Evolutionary conservation across 2,113 vertebrate genomes (phyloP), one percentile per base, ranked within the genome.

Genomic region (Elephantulus edwardii): DNA sequence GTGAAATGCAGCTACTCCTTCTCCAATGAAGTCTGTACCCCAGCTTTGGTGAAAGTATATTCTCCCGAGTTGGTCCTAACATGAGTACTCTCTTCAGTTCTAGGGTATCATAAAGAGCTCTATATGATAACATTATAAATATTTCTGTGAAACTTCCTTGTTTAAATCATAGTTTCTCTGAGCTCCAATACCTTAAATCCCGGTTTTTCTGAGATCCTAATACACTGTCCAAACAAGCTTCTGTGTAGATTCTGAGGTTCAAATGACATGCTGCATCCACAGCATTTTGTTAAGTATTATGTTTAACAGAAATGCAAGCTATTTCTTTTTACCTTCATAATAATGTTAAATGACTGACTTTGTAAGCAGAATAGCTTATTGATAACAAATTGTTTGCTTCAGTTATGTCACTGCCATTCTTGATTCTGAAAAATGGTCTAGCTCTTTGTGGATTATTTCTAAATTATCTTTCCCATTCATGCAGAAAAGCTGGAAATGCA

Each of bases 401-500:
- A 76, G 72, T 94, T 93, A 56, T 90, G 72, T 11, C 48, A 19
- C 8, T 74, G 66, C 35, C 0, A 64, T 89, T 94, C n/a, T 22
- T 71, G 71, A 86, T 88, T 95, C 33, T 92, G 88, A 83, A 90
- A 96, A 91, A 48, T 78, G 0, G 35, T 80, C 44, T 75, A 26
- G 24, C 82, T 91, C 16, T 78, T 91, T 93, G 91, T 70, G 10
- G 75, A 76, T 78, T 88, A 86, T 91, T 62, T 93, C 20, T 5
- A 96, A 91, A 91, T 52, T 71, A 86, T 30, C 8, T 75, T 91
- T 74, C 91, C 92, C n/a, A 92, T 0, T 91, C 19, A 83, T 78
- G 17, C 52, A 95, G 79, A 95, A 97, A 92, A 88, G 0, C 48
- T 48, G 48, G 94, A 82, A 64, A 84, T 95, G 75, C 62, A 93